Conservation (phyloP, 2,113 vertebrate genomes). For the Megaceryle maxima region DNA sequence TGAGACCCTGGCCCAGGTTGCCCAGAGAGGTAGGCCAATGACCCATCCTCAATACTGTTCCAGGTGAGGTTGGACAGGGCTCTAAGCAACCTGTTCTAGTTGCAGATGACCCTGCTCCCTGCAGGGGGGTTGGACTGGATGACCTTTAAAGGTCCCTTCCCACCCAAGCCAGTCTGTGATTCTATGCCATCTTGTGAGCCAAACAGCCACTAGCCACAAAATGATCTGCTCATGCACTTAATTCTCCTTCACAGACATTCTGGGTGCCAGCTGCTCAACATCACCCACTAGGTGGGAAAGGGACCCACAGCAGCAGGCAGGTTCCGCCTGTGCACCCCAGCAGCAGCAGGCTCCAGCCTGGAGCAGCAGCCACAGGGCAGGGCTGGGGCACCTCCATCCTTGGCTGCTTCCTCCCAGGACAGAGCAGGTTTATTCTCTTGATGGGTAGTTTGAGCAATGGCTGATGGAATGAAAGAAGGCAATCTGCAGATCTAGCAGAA, state of each 20-base stretch:
- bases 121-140: not conserved
- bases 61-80: not conserved
- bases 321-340: not conserved
- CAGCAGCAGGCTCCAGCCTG: not conserved
- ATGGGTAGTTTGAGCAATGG: too few relatives aligned
- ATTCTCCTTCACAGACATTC: not conserved
- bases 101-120: not conserved
- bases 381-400: not conserved
- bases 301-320: too few relatives aligned
- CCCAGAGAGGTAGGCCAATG: not conserved
- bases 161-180: not conserved
- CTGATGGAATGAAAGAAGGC: rapidly evolving
- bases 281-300: rapidly evolving
- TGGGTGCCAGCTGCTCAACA: not conserved
- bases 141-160: not conserved
- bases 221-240: not conserved
- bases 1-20: not conserved
- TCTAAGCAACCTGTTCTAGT: not conserved
- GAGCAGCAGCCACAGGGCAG: not conserved
- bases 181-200: not conserved
- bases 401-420: not conserved
- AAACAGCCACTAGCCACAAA: not conserved
- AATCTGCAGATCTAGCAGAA: not conserved
- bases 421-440: rapidly evolving
- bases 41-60: not conserved